Evolutionary conservation across 2,888 invertebrate species (phyloP).

Genomic region (Drosophila flavopinicola): DNA sequence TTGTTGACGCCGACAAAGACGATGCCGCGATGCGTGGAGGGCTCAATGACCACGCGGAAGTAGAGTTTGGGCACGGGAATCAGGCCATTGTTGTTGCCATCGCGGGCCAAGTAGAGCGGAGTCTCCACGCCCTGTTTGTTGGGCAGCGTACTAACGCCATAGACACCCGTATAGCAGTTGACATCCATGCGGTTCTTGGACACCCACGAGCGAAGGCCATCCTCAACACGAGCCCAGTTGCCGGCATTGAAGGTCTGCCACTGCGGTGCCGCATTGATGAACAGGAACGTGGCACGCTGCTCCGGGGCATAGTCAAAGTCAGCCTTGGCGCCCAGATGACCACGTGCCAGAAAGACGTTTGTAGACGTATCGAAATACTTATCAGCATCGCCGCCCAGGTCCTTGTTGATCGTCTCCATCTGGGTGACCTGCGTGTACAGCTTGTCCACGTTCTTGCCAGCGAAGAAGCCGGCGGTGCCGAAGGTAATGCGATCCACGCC

Average conservation of each 20-base stretch:
- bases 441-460: conserved; percentile 80
- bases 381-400: conserved; percentile 76
- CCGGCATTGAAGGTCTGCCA: conserved; percentile 87
- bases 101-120: conserved; percentile 82
- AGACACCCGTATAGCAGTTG: conserved; percentile 86
- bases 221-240: conserved; percentile 87
- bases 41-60: conserved; percentile 87
- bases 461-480: conserved; percentile 81
- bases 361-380: conserved; percentile 67
- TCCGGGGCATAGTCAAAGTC: conserved; percentile 85
- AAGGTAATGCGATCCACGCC: conserved; percentile 82
- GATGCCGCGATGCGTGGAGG: conserved; percentile 84
- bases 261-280: conserved; percentile 86
- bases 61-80: conserved; percentile 86
- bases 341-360: conserved; percentile 84
- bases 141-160: conserved; percentile 85
- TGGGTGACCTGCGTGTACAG: conserved; percentile 83
- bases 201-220: conserved; percentile 82
- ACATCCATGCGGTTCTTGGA: conserved; percentile 80
- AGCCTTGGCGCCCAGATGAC: conserved; percentile 86
- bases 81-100: conserved; percentile 80
- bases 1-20: conserved; percentile 86
- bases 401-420: conserved; percentile 77
- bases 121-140: conserved; percentile 83
- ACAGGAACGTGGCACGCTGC: conserved; percentile 86